A percentile compares a stretch with the other conserved stretches of the same genome.
These are phyloP conservation scores for Rhabditoides inermis DNA, from an alignment of 2,888 invertebrate genomes.

Conservation along the genomic window DNA sequence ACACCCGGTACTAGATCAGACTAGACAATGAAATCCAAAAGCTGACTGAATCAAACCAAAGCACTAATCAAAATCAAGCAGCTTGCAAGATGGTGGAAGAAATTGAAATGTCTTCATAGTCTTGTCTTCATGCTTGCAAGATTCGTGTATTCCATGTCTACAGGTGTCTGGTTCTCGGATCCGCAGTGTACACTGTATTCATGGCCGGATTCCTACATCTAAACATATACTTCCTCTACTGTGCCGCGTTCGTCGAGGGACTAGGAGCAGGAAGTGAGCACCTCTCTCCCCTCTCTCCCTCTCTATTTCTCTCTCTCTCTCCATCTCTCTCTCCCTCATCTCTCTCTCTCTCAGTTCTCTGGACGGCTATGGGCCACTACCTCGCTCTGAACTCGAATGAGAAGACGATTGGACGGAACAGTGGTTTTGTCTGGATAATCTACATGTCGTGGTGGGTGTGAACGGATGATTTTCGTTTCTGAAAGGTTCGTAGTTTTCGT, in stretches of 20 bases:
- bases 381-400: conserved; percentile 16
- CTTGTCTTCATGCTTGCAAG: no score
- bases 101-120: no score
- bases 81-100: no score
- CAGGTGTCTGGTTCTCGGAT: no score
- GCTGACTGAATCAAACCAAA: not conserved
- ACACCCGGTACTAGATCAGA: no score
- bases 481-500: no score
- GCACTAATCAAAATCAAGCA: no score
- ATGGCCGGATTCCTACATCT: conserved; percentile 14
- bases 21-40: not conserved
- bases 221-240: conserved; percentile 12
- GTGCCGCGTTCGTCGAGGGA: conserved; percentile 13
- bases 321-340: no score
- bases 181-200: conserved; percentile 10
- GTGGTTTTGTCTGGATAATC: conserved; percentile 12
- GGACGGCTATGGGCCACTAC: conserved; percentile 18
- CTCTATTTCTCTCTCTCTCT: no score
- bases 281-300: no score
- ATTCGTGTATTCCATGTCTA: no score
- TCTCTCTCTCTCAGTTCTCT: conserved; percentile 12
- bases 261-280: conserved; percentile 8
- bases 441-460: conserved; percentile 11
- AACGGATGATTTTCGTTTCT: not conserved
- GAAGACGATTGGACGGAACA: conserved; percentile 12